These are phyloP conservation scores for Macroglossus sobrinus DNA, from an alignment of 2,113 vertebrate species.

Conservation along the genomic window DNA sequence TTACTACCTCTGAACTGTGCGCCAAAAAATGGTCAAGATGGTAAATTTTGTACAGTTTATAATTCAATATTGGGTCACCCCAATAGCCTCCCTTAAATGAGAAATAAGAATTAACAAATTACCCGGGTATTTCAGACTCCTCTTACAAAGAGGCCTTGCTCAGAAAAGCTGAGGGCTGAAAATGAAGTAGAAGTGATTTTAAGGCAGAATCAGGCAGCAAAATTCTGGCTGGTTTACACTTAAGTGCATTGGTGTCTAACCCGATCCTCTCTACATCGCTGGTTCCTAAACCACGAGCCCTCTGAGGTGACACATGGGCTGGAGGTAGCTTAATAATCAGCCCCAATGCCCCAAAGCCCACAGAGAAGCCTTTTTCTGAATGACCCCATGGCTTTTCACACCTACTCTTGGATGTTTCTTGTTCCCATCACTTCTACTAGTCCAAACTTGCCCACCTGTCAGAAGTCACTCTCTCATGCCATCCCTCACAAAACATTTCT, in stretches of 20 bases:
- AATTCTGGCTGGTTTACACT: neutral
- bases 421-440: neutral
- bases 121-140: neutral
- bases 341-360: too few species aligned
- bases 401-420: too few species aligned
- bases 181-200: too few species aligned
- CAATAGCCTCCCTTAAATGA: neutral
- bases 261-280: accelerated
- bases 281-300: neutral
- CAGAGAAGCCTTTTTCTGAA: neutral
- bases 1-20: neutral
- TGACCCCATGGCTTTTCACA: neutral
- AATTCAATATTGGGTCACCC: neutral
- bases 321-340: accelerated
- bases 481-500: neutral
- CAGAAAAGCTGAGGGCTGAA: neutral
- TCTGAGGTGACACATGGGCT: accelerated
- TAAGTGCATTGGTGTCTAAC: neutral
- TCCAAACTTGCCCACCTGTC: neutral
- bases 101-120: neutral
- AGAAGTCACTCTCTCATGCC: neutral
- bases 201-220: neutral
- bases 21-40: neutral
- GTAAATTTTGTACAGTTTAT: neutral
- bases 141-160: neutral